Evolutionary conservation across 2,797 vertebrate species (phyloP).

Genomic region (Vireo griseus): DNA sequence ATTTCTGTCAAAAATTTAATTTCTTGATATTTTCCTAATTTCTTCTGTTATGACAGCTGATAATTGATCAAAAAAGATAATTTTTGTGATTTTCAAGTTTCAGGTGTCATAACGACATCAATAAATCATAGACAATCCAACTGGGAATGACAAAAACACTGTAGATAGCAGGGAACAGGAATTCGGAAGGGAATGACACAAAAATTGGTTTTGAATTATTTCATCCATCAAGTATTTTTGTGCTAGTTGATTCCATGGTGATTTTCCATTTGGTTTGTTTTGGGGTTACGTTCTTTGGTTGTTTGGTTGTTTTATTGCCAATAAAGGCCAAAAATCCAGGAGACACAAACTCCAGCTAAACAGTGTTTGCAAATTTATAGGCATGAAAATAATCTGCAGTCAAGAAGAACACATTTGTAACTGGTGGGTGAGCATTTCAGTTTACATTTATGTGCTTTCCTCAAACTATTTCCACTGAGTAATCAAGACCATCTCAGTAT

Average conservation of each 20-base stretch:
- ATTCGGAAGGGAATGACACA: background rate
- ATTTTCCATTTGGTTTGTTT: background rate
- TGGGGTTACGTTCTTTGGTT: background rate
- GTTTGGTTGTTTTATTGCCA: background rate
- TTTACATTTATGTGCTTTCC: background rate
- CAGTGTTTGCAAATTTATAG: background rate
- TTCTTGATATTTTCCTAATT: background rate
- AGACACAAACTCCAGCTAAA: background rate
- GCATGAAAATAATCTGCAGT: background rate
- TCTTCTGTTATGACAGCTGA: background rate
- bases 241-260: background rate
- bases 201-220: background rate
- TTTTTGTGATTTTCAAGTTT: background rate
- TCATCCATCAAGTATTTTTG: background rate
- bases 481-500: background rate
- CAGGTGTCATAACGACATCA: background rate
- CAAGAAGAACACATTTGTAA: background rate
- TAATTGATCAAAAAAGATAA: background rate
- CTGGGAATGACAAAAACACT: background rate
- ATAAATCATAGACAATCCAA: background rate
- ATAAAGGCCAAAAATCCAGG: background rate
- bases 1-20: background rate
- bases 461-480: background rate
- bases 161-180: background rate
- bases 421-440: background rate